Evolutionary conservation across 2,113 vertebrate genomes (phyloP).

Genomic region (Pampusana beccarii): DNA sequence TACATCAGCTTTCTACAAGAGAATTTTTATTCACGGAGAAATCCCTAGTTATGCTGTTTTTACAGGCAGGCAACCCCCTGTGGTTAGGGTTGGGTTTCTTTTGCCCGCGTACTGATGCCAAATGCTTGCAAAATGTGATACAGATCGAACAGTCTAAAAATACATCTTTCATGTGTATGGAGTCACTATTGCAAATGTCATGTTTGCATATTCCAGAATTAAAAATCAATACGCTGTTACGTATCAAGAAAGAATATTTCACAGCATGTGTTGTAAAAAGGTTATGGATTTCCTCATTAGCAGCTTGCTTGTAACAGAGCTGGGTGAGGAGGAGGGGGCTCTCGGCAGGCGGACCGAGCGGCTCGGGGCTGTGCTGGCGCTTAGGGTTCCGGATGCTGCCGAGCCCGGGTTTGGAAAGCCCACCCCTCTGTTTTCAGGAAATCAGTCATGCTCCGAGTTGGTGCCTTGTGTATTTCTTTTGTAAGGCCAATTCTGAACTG

Average conservation of each 20-base stretch:
- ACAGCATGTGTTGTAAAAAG: slow-evolving; percentile 25
- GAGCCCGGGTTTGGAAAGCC: accelerated
- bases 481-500: background rate
- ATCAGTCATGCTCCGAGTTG: accelerated
- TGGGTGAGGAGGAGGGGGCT: background rate
- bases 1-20: background rate
- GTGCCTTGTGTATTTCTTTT: background rate
- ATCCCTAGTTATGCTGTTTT: background rate
- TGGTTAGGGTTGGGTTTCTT: background rate
- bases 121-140: background rate
- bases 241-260: slow-evolving; percentile 5
- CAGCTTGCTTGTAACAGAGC: background rate
- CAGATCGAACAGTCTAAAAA: slow-evolving; percentile 5
- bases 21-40: background rate
- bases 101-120: background rate
- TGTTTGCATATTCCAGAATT: slow-evolving; percentile 68
- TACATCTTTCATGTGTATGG: background rate
- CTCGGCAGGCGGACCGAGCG: accelerated
- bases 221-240: slow-evolving; percentile 63
- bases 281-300: slow-evolving; percentile 66
- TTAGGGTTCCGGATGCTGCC: accelerated
- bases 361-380: accelerated
- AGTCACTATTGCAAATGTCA: slow-evolving; percentile 59
- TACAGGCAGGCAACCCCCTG: background rate
- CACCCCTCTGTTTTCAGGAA: background rate